Evolutionary conservation across 2,797 vertebrate species (phyloP), one percentile per base, ranked within the genome.

Genomic region (Pyrocephalus nanus): DNA sequence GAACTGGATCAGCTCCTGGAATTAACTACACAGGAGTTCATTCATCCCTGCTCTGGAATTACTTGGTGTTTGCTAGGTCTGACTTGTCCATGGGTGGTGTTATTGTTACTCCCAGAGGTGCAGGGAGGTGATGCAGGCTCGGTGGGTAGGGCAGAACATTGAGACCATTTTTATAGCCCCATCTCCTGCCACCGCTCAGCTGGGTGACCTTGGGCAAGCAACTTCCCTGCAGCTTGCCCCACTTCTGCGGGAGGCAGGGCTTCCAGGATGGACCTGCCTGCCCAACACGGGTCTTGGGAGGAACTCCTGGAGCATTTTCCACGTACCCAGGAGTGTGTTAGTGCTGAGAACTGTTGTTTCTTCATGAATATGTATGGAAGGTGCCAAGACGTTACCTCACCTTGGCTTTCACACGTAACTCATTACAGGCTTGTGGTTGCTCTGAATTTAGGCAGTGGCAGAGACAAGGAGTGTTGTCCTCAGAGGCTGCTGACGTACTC

Each of bases 1-100:
- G 86, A 93, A 90, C 96, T 96, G 88, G 96, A 97, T 88, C 73
- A 66, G 47, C 95, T 69, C 84, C 70, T 86, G 90, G 91, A 95
- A 93, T 94, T 94, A 88, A 71, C 87, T 73, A 2, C 90, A 38
- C 11, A 85, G 64, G 75, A 90, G 69, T 95, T 92, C 55, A 29
- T 92, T 93, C 84, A 75, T 90, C 94, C 82, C 57, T 91, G 11
- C 67, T 93, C 87, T 83, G 94, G 88, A 90, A 84, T 90, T 21
- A 50, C 77, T 87, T 76, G 80, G 55, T 72, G 70, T 91, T 94
- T 92, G 86, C 72, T 93, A 43, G 83, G 93, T 89, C 32, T 58
- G 90, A 92, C 91, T 92, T 85, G 86, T 62, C 92, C 75, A 62
- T 60, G 82, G 82, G 64, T 88, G 80, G 75, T 81, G 90, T 62